These are phyloP conservation scores for Nasua narica DNA, from an alignment of 2,797 vertebrate species.

Conservation along the genomic window DNA sequence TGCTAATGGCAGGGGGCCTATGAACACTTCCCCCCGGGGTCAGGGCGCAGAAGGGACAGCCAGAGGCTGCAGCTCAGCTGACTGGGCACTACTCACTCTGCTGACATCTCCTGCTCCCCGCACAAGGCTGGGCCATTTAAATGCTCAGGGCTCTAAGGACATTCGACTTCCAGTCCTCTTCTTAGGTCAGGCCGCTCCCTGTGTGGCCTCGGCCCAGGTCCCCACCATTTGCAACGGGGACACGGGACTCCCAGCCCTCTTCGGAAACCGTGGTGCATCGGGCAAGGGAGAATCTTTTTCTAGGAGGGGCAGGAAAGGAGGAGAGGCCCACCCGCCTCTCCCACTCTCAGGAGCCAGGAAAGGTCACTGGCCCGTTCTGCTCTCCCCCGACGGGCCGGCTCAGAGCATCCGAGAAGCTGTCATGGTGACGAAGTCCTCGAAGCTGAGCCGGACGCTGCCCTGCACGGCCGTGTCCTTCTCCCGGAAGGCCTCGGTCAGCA, in stretches of 20 bases:
- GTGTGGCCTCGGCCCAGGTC: neutral
- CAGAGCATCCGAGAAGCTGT: conserved; percentile 90
- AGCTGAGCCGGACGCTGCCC: conserved; percentile 90
- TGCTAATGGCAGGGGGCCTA: neutral
- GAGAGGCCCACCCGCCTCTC: neutral
- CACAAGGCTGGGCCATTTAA: neutral
- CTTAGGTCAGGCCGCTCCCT: neutral
- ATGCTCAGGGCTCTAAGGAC: neutral
- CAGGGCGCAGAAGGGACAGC: neutral
- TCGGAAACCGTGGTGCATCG: neutral
- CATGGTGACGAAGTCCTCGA: conserved; percentile 94
- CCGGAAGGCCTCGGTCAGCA: conserved; percentile 91
- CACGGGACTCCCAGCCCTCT: neutral
- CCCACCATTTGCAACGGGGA: neutral
- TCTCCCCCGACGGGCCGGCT: conserved; percentile 58
- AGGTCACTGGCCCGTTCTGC: neutral
- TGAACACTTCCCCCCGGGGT: neutral
- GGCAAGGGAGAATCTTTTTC: conserved; percentile 37
- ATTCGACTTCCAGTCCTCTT: neutral
- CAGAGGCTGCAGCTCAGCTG: neutral
- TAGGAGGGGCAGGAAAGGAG: conserved; percentile 19
- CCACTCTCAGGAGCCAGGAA: neutral
- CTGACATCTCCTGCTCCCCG: neutral
- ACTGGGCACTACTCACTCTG: neutral
- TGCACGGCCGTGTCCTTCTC: conserved; percentile 90